Conservation (phyloP, 2,888 invertebrate species). For the Copidosoma aretas region DNA sequence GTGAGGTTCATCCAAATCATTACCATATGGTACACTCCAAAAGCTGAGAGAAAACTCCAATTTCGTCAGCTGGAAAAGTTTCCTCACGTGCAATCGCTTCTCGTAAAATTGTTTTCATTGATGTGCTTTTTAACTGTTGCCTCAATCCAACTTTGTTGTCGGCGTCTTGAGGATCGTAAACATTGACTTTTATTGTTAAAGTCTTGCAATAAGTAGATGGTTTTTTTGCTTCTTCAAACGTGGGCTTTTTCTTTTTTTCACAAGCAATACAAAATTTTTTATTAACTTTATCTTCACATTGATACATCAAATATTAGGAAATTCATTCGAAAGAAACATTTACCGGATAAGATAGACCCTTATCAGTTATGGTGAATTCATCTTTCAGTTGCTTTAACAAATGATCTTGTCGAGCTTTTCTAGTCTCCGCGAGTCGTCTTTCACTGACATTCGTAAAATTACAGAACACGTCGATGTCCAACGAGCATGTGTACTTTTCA, state of each 20-base stretch:
- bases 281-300: background rate
- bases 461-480: slow-evolving; percentile 55
- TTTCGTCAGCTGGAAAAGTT: slow-evolving; percentile 38
- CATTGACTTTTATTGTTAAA: slow-evolving; percentile 37
- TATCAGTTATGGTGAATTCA: slow-evolving; percentile 61
- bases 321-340: slow-evolving; percentile 17
- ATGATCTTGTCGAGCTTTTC: slow-evolving; percentile 47
- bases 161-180: slow-evolving; percentile 52
- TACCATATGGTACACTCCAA: slow-evolving; percentile 57
- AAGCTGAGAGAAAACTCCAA: slow-evolving; percentile 47
- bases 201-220: slow-evolving; percentile 52
- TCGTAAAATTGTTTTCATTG: slow-evolving; percentile 38
- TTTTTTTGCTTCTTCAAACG: slow-evolving; percentile 45
- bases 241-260: slow-evolving; percentile 49
- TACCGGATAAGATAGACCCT: slow-evolving; percentile 56
- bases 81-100: slow-evolving; percentile 19
- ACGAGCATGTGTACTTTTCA: slow-evolving; percentile 54
- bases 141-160: slow-evolving; percentile 47
- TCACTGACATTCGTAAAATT: slow-evolving; percentile 59
- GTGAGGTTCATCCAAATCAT: slow-evolving; percentile 1
- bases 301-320: slow-evolving; percentile 15
- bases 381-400: slow-evolving; percentile 51
- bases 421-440: slow-evolving; percentile 55
- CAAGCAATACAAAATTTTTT: slow-evolving; percentile 1
- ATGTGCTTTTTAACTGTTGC: slow-evolving; percentile 53